Base-by-base conservation (phyloP, 2,888 invertebrate genomes). In the Isotomurus palustris region DNA sequence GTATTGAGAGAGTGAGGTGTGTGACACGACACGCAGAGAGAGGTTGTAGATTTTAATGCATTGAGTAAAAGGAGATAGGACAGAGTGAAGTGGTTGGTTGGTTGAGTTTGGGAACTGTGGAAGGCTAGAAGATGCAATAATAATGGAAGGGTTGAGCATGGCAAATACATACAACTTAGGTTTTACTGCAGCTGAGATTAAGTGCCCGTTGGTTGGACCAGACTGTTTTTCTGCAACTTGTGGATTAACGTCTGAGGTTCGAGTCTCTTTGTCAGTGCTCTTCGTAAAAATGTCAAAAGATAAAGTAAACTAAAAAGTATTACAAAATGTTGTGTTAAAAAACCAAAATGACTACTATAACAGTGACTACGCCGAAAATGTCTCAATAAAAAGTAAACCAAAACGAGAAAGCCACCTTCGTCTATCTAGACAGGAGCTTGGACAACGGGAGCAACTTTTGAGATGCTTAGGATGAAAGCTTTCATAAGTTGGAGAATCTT, bases 321-420 rank as follows among this genome's bases (percentile, higher is more conserved):
- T 57, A 60, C 54, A 61, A 61, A 56, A 53, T 51, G 54, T 51
- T 51, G 44, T 35, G 40, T 54, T 49, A 57, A 53, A 60, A 57
- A 61, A 57, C 41, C 47, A 52, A 55, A 58, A 53, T 50, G 36
- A 49, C 56, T 57, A 55, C 60, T 55, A 62, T 57, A 62, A 62
- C 61, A 62, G 61, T 36, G 49, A 58, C 45, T 54, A 32, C 38
- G 56, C 48, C 52, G 52, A 60, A 29, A 53, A 53, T 38, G 6
- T 43, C 22, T 36, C 21, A 41, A 53, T 55, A 62, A 62, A 62
- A 62, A 62, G 61, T 35, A 62, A 62, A 58, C 61, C 61, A 62
- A 55, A 62, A 62, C 28, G 38, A 24, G 19, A 50, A 62, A 62
- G 52, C 44, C 48, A 52, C 52, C 43, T 43, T 22, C 43, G 24